Base-by-base conservation (phyloP, 2,888 invertebrate species). In the Dioctria linearis region DNA sequence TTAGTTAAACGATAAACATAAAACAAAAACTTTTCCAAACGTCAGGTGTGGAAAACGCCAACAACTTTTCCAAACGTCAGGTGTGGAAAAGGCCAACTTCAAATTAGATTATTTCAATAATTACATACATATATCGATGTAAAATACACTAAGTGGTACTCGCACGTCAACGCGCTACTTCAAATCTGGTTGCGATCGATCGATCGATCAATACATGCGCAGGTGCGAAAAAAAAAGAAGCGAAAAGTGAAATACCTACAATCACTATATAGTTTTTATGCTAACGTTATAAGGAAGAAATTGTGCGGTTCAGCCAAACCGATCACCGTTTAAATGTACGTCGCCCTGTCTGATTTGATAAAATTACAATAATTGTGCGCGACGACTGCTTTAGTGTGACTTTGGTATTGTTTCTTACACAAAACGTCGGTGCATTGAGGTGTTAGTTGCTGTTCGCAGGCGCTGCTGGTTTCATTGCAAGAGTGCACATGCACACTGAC, bases 271-370 rank as follows among this genome's bases (percentile, higher is more conserved):
- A n/a, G n/a, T n/a, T n/a, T n/a, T n/a, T n/a, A n/a, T 3, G 9
- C 66, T 25, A 8, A 25, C 25, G 49, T 46, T 39, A 37, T 39
- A 42, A 57, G 66, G 25, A 25, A 25, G 2, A 25, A 67, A 49
- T 54, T 66, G 65, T 42, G 78, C 66, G 78, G 46, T 25, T 39
- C 46, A 78, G 43, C 42, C 37, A 25, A 11, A 71, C 4, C 67
- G 78, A 79, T 79, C 78, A n/a, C 54, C 78, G 65, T 65, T 78
- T 51, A 79, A 66, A 66, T 43, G 51, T 66, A 79, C 57, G 54
- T 66, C 78, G 78, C 46, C 63, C 61, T 65, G 66, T 78, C 63
- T 78, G 51, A 65, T 57, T 59, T 75, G 73, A 75, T 75, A 59
- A 75, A 25, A 59, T 59, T 13, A 49, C 59, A 49, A 25, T 25